Evolutionary conservation across 2,797 vertebrate genomes (phyloP), one percentile per base, ranked within the genome.

Genomic region (Chelmon rostratus): DNA sequence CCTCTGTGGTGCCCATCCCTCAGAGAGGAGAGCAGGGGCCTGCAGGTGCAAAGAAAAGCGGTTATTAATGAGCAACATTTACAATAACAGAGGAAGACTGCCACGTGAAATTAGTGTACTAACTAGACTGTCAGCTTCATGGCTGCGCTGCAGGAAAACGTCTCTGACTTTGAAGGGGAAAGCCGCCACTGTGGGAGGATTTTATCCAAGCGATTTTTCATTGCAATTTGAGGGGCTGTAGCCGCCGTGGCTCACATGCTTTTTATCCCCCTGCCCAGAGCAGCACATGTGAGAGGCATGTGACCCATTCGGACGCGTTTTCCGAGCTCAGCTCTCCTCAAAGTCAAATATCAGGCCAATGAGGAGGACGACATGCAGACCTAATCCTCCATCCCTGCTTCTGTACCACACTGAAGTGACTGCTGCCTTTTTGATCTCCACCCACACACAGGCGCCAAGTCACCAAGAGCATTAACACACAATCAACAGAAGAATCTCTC

Each of bases 1-100:
- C 97, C 88, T 98, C 97, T 0, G 96, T 97, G 73, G 96, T 97
- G 63, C 97, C 97, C 97, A 98, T 98, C 6, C 81, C 81, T 90
- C 76, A 68, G 61, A 42, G 81, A 82, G 5, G 81, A 83, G 67
- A 58, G 69, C 80, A 68, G 77, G 79, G 76, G 83, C 87, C 89
- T 93, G 79, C 50, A 79, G 54, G 67, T 62, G 37, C 61, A 63
- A 65, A n/a, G 35, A 68, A 1, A 56, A 58, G 25, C 6, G 9
- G 38, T 54, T 16, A 76, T 70, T 28, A 66, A 68, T 73, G 18
- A 73, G 16, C 33, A 49, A 8, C 46, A 47, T 52, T 78, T 11
- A 75, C n/a, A 84, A 18, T 4, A 21, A 81, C 15, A 64, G 25
- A 57, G 10, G 25, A 53, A 70, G 78, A 10, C 38, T 28, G 25